phyloP scores from a whole-genome alignment of 1,140 invertebrate species.

The Drosophila lowei region DNA sequence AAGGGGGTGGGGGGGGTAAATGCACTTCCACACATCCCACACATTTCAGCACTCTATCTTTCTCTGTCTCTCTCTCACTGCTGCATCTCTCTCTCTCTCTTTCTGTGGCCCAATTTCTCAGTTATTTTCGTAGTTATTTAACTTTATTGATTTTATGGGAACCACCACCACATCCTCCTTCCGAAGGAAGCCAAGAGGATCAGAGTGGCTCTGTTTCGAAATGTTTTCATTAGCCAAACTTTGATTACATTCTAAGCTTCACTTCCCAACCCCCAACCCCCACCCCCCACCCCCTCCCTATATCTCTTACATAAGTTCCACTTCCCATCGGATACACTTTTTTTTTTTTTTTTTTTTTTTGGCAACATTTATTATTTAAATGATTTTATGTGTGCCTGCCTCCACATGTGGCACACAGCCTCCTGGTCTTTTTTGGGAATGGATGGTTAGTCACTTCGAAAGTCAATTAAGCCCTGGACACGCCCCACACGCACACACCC shows the following conservation, averaged over 20 bases:
- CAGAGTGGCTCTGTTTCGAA: conserved; percentile 50
- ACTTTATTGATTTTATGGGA: conserved; percentile 73
- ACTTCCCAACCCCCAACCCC: not conserved
- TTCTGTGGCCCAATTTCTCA: conserved; percentile 61
- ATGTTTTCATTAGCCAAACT: conserved; percentile 73
- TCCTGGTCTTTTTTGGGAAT: not conserved
- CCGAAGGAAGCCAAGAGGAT: conserved; percentile 2
- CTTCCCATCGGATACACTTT: conserved; percentile 60
- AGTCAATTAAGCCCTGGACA: conserved; percentile 67
- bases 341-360: not conserved
- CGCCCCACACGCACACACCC: conserved; percentile 9
- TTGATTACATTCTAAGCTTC: conserved; percentile 58
- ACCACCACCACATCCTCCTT: not conserved
- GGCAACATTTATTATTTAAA: conserved; percentile 76
- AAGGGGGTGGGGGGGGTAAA: too few species aligned
- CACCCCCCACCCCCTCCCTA: not conserved
- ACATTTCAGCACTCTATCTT: too few species aligned
- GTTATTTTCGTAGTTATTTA: conserved; percentile 68
- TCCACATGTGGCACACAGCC: conserved; percentile 14
- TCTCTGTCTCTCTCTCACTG: too few species aligned
- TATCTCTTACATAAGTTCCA: conserved; percentile 16
- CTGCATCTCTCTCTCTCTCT: too few species aligned
- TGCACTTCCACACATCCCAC: too few species aligned
- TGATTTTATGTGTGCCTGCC: conserved; percentile 55
- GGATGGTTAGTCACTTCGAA: conserved; percentile 70